These are phyloP conservation scores for Phocoena phocoena DNA, from an alignment of 2,113 vertebrate genomes.

Conservation along the genomic window DNA sequence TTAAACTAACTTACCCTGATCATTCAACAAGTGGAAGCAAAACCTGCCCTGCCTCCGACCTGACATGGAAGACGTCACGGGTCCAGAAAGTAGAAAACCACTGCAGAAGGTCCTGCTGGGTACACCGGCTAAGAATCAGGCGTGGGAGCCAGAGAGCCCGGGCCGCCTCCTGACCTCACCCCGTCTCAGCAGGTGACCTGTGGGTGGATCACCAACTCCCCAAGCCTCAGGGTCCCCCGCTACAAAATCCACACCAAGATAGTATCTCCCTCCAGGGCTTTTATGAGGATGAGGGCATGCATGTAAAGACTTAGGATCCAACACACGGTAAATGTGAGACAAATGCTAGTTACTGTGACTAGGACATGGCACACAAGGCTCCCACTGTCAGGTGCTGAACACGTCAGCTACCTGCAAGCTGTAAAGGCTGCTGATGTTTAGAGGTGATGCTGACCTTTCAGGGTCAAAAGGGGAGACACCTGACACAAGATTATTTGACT, in stretches of 20 bases:
- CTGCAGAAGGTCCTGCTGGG: rapidly evolving
- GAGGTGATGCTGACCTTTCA: neutral
- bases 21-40: neutral
- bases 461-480: too few species aligned
- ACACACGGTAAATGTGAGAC: neutral
- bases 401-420: neutral
- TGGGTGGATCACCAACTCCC: neutral
- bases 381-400: neutral
- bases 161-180: neutral
- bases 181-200: rapidly evolving
- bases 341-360: neutral
- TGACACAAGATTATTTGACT: rapidly evolving
- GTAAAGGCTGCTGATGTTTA: neutral
- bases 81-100: neutral
- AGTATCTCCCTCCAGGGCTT: neutral
- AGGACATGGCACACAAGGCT: rapidly evolving
- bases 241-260: neutral
- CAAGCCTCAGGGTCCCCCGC: neutral
- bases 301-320: neutral
- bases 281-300: neutral
- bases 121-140: neutral
- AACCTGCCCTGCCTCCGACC: neutral
- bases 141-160: rapidly evolving
- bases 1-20: neutral
- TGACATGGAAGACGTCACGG: neutral